Evolutionary conservation across 2,888 invertebrate genomes (phyloP), one percentile per base, ranked within the genome.

Genomic region (Volucella zonaria): DNA sequence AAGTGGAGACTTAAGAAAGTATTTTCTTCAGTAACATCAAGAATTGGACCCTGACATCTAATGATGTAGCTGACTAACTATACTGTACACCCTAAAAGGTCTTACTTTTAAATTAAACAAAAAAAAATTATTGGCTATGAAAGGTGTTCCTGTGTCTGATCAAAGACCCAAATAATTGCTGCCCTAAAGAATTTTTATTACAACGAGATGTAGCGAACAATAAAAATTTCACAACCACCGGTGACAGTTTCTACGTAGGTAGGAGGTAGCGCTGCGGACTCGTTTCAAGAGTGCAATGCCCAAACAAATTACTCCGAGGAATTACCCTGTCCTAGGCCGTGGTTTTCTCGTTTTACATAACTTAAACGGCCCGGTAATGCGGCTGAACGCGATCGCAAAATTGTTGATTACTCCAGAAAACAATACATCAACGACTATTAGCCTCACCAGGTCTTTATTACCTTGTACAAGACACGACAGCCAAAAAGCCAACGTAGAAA

Each of bases 341-440:
- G 70, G 74, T 64, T 74, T 52, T 51, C 62, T 77, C 61, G 45
- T 62, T 82, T 82, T 62, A 78, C 73, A 82, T 67, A 64, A 74
- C 67, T 62, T 67, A 68, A 64, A 47, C 58, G 68, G 54, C 66
- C 42, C 61, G 61, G 15, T 58, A 75, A 64, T 45, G 9, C 31
- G 58, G 64, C 47, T 23, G 38, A 82, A 58, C 52, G 68, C 14
- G 38, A 78, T 52, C 58, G 68, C 31, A 23, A 74, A 68, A 82
- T 82, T 74, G 82, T 78, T 82, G 78, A 82, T 82, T 78, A 68
- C 62, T 42, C 64, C 78, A 82, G 78, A 78, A 82, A 74, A 78
- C 82, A 78, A 82, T 82, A 74, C 82, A 79, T 82, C 82, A 82
- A 61, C 58, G 42, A 62, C 68, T 58, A 78, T 82, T 82, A 82